Conservation (phyloP, 2,113 vertebrate species). For the Noturus placidus region DNA sequence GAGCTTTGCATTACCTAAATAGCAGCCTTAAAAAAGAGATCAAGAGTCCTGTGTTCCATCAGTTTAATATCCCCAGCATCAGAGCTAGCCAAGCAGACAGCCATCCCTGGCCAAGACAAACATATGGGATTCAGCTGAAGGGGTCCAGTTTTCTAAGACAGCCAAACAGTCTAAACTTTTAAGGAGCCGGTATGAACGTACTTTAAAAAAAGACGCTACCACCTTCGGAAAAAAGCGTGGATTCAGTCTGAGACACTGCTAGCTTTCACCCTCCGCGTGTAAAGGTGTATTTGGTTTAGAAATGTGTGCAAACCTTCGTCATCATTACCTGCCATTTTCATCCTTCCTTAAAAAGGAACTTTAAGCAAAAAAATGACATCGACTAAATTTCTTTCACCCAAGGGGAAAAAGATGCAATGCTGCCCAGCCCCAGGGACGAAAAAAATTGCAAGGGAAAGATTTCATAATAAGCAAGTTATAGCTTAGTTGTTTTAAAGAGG, state of each 20-base stretch:
- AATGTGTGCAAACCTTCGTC: constrained; percentile 88
- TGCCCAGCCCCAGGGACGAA: neutral
- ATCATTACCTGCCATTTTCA: constrained; percentile 84
- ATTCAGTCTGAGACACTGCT: constrained; percentile 82
- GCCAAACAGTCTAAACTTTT: constrained; percentile 88
- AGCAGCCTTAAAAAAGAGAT: constrained; percentile 81
- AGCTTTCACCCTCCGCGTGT: constrained; percentile 89
- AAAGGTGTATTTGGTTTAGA: constrained; percentile 84
- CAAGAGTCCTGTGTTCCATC: constrained; percentile 90
- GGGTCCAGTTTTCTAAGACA: constrained; percentile 82
- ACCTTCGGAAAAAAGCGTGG: constrained; percentile 72
- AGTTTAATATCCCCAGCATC: constrained; percentile 81
- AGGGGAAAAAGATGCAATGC: constrained; percentile 29
- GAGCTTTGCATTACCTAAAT: constrained; percentile 68
- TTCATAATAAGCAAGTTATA: constrained; percentile 32
- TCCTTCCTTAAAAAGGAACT: constrained; percentile 65
- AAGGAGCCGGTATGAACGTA: constrained; percentile 81
- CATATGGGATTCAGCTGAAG: constrained; percentile 81
- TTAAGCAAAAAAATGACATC: constrained; percentile 64
- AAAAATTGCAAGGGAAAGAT: neutral
- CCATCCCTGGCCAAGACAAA: constrained; percentile 86
- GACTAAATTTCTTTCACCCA: constrained; percentile 65
- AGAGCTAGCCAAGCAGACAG: constrained; percentile 83
- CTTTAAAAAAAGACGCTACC: constrained; percentile 76
- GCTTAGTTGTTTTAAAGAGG: neutral